Conservation (phyloP, 2,888 invertebrate species). For the Rhingia rostrata region DNA sequence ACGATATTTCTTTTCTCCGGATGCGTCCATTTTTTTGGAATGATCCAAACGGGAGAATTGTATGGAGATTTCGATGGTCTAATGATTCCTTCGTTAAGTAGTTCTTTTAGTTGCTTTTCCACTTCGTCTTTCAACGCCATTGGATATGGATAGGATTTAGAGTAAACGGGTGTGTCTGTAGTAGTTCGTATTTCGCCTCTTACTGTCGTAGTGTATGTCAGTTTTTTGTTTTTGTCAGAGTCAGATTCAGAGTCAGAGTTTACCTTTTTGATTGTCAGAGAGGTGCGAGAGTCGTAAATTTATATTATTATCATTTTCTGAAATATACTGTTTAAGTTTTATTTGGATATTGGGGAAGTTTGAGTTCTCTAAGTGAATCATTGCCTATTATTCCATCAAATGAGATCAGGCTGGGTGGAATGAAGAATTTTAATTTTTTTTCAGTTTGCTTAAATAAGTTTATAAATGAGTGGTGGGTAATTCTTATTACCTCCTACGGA, state of each 20-base stretch:
- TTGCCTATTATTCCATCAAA: conserved; percentile 56
- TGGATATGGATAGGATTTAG: conserved; percentile 54
- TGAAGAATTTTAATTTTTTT: conserved; percentile 46
- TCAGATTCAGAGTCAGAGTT: conserved; percentile 4
- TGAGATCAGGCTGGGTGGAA: conserved; percentile 37
- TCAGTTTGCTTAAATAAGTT: conserved; percentile 27
- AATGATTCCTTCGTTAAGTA: conserved; percentile 46
- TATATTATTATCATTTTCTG: conserved; percentile 5
- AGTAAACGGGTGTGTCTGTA: conserved; percentile 39
- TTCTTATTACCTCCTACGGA: conserved; percentile 45
- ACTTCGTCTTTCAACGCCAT: conserved; percentile 44
- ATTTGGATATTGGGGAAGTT: conserved; percentile 10
- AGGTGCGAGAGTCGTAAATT: conserved; percentile 9
- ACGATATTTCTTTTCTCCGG: conserved; percentile 13
- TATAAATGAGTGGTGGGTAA: conserved; percentile 43
- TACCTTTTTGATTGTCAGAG: conserved; percentile 2
- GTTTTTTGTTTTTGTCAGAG: conserved; percentile 33
- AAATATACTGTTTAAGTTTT: conserved; percentile 6
- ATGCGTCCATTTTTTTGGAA: conserved; percentile 37
- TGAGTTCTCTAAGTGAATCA: conserved; percentile 43
- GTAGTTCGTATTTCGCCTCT: conserved; percentile 55
- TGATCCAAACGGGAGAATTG: conserved; percentile 62
- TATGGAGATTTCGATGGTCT: conserved; percentile 54
- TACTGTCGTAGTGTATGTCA: conserved; percentile 52
- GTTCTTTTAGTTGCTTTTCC: conserved; percentile 41